Evolutionary conservation across 2,113 vertebrate genomes (phyloP).

Genomic region (Clarias magur): DNA sequence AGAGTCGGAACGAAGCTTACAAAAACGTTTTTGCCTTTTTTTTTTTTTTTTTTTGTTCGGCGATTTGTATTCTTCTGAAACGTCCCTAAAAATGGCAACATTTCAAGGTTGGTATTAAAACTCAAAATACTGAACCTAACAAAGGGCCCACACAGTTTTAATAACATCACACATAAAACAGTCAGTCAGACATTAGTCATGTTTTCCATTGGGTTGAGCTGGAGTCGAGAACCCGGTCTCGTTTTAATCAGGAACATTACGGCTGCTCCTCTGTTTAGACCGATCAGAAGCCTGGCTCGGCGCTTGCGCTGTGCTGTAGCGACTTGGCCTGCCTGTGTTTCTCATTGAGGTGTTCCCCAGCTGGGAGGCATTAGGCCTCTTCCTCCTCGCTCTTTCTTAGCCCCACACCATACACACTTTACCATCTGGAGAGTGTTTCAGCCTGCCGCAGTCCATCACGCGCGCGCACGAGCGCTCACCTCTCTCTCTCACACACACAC

Average conservation of each 20-base stretch:
- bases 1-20: neutral
- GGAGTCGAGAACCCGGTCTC: neutral
- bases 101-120: neutral
- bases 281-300: constrained; percentile 1
- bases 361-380: constrained; percentile 50
- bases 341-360: constrained; percentile 54
- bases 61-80: neutral
- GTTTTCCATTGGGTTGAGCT: constrained; percentile 32
- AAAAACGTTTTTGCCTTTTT: neutral
- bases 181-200: constrained; percentile 33
- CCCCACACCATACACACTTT: constrained; percentile 40
- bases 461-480: neutral
- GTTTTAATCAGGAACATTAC: constrained; percentile 38
- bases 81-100: neutral
- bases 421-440: constrained; percentile 52
- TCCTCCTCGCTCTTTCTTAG: constrained; percentile 10
- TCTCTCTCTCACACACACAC: too few relatives aligned
- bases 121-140: neutral
- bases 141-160: constrained; percentile 14
- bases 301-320: neutral
- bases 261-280: neutral
- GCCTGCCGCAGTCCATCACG: constrained; percentile 34
- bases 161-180: neutral
- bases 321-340: constrained; percentile 44
- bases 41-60: too few relatives aligned